Evolutionary conservation across 2,888 invertebrate genomes (phyloP), one percentile per base, ranked within the genome.

Genomic region (Neria commutata): DNA sequence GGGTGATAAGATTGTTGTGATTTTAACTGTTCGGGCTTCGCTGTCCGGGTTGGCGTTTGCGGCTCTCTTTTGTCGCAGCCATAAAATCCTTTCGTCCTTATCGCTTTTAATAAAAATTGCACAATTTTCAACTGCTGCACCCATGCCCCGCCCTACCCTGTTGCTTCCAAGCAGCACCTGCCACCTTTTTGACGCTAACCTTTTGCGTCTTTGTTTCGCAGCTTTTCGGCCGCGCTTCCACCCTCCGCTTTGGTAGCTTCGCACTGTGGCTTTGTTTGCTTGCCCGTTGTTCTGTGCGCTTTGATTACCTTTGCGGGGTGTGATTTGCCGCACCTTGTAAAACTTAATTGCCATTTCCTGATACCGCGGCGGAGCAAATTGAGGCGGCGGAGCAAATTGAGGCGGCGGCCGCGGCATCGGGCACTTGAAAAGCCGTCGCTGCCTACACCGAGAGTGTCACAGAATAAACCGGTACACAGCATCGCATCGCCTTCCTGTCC

Each of bases 261-360:
- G 19, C 29, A 25, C 34, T 46, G 10, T 24, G 40, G 42, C n/a
- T 53, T 24, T 50, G 24, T 19, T 52, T 61, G 47, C 26, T 53
- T 11, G 19, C 34, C 37, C 14, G 42, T 21, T 42, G 17, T 42
- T 42, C 37, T 3, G 17, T 29, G n/a, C 29, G 29, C 24, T 54
- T 52, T 19, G 40, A 53, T 56, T 56, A 48, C 29, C 60, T 56
- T 47, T 25, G 25, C n/a, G 23, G 58, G 65, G 65, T 65, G 67
- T 65, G 63, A 61, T 60, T 58, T 60, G 57, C 52, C 66, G 56
- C 67, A 66, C 67, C 67, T 67, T 63, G 62, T 66, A 52, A 64
- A 61, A 59, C 55, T 68, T 68, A 69, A 68, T 69, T 67, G 66
- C 62, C 55, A 52, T 64, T 64, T 67, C 66, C 69, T 64, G 57